These are phyloP conservation scores for Mormyrus proboscirostris DNA, from an alignment of 2,797 vertebrate genomes.

Conservation along the genomic window DNA sequence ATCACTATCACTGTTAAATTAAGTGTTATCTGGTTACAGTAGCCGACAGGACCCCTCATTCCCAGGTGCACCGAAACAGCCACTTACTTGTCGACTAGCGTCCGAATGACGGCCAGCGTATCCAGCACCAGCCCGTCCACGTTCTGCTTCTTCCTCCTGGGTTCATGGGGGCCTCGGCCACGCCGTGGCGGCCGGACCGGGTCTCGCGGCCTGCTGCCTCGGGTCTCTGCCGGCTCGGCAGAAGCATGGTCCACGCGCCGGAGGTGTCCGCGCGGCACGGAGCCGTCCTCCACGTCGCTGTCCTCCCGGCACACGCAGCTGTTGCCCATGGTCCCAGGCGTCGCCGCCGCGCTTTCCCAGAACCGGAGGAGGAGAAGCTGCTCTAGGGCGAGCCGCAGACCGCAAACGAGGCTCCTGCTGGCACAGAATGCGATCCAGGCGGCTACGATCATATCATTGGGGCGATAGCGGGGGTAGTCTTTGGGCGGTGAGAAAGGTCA, in stretches of 20 bases:
- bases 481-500: constrained; percentile 52
- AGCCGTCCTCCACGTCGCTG: constrained; percentile 83
- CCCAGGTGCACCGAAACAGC: background rate
- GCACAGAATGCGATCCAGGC: constrained; percentile 91
- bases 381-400: constrained; percentile 76
- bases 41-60: background rate
- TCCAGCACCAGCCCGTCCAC: constrained; percentile 95
- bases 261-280: constrained; percentile 58
- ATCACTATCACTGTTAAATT: background rate
- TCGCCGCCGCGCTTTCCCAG: constrained; percentile 62
- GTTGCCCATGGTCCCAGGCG: constrained; percentile 81
- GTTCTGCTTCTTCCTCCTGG: constrained; percentile 93
- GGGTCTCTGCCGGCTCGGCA: constrained; percentile 61
- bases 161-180: constrained; percentile 91
- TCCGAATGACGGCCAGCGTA: constrained; percentile 93
- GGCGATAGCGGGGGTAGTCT: constrained; percentile 61
- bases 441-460: constrained; percentile 99
- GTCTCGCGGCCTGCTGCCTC: constrained; percentile 81
- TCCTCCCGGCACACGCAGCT: constrained; percentile 94
- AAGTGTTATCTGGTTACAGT: background rate
- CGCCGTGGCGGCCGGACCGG: constrained; percentile 87
- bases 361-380: constrained; percentile 60
- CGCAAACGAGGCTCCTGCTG: constrained; percentile 87
- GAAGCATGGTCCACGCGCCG: constrained; percentile 66
- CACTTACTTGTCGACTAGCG: constrained; percentile 97